Percentiles rank a stretch among this genome's conserved stretches.
Conservation (phyloP, 2,113 vertebrate species). For the Manacus vitellinus region DNA sequence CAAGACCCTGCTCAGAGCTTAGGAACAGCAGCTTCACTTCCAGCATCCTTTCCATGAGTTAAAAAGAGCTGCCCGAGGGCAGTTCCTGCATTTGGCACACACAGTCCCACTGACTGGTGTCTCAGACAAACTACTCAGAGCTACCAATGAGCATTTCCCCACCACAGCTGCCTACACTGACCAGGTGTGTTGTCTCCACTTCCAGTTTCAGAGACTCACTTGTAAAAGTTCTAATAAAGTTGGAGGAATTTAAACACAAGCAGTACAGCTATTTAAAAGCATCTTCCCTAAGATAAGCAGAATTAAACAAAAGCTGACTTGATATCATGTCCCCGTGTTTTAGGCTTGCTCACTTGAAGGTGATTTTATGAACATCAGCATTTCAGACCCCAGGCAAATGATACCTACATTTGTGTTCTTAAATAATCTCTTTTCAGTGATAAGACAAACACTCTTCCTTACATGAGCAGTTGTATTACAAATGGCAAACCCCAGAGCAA, state of each 20-base stretch:
- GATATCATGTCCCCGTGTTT: not conserved
- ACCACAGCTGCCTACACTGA: not conserved
- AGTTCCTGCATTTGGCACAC: not conserved
- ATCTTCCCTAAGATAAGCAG: not conserved
- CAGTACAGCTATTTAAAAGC: not conserved
- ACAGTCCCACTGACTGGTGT: not conserved
- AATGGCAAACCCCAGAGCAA: not conserved
- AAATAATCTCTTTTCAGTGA: not conserved
- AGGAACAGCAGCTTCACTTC: not conserved
- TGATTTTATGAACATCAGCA: not conserved
- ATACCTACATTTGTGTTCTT: not conserved
- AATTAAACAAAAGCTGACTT: not conserved
- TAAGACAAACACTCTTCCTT: not conserved
- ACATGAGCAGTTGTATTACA: not conserved
- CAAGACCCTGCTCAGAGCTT: not conserved
- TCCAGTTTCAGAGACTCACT: not conserved
- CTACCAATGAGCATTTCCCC: not conserved
- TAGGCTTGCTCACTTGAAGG: not conserved
- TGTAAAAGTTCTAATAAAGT: not conserved
- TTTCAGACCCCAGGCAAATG: not conserved
- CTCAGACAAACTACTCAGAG: not conserved
- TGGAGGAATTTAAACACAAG: not conserved
- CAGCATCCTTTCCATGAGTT: not conserved
- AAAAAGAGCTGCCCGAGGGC: not conserved
- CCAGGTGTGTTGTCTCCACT: not conserved